These are phyloP conservation scores for Cliona cf. orientalis DNA, from an alignment of 37 sponge, comb jelly and placozoan genomes.

Conservation along the genomic window DNA sequence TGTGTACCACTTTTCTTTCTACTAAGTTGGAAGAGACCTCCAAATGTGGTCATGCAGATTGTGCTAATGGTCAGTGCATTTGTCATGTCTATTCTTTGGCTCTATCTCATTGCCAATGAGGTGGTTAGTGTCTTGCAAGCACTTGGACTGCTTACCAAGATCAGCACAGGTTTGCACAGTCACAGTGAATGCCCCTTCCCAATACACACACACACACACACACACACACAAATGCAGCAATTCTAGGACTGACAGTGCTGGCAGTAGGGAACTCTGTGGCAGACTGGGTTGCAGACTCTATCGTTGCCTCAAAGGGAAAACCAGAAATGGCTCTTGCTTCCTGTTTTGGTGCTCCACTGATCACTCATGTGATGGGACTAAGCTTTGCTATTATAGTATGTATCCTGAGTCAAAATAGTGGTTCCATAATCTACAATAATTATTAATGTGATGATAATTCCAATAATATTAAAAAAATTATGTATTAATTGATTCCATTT, in stretches of 20 bases:
- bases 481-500: background rate
- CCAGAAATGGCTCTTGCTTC: conserved; percentile 85
- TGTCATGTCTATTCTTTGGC: conserved; percentile 68
- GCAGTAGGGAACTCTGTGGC: conserved; percentile 84
- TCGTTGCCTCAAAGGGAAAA: conserved; percentile 68
- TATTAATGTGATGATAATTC: background rate
- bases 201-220: background rate
- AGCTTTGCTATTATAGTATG: conserved; percentile 76
- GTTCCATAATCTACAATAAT: background rate
- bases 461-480: background rate
- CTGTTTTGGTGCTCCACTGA: conserved; percentile 82
- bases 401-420: background rate
- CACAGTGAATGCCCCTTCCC: background rate
- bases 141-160: conserved; percentile 57
- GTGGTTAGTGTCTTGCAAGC: conserved; percentile 71
- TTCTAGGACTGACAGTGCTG: conserved; percentile 81
- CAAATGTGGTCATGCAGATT: conserved; percentile 55
- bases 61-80: conserved; percentile 70
- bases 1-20: conserved; percentile 25
- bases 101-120: conserved; percentile 75
- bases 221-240: conserved; percentile 38
- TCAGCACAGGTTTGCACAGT: conserved; percentile 57
- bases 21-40: conserved; percentile 21
- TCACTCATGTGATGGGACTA: conserved; percentile 80
- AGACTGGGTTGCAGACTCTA: conserved; percentile 83